These are phyloP conservation scores for Margarornis squamiger DNA, from an alignment of 2,797 vertebrate genomes.

Conservation along the genomic window DNA sequence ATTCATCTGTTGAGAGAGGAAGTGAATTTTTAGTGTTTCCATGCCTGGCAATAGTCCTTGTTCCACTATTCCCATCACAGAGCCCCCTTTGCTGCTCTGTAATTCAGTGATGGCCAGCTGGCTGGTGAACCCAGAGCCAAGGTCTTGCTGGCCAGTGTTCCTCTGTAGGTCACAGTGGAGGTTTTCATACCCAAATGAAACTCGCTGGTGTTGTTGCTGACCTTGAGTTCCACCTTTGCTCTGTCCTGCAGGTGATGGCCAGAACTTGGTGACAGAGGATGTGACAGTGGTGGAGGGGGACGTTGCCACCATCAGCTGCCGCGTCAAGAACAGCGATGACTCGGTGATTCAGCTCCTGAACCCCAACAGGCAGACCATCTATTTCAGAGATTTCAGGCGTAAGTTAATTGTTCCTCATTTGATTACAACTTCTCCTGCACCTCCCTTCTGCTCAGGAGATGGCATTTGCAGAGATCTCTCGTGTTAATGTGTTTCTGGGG, in stretches of 20 bases:
- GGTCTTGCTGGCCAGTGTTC: accelerated
- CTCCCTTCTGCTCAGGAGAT: neutral
- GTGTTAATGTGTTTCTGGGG: conserved; percentile 4
- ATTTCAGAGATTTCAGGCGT: conserved; percentile 96
- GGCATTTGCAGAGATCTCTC: neutral
- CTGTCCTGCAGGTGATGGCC: conserved; percentile 82
- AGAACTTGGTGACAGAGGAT: conserved; percentile 92
- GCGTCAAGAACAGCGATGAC: conserved; percentile 95
- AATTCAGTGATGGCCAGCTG: neutral
- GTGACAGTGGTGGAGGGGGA: conserved; percentile 97
- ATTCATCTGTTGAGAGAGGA: neutral
- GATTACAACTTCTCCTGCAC: neutral
- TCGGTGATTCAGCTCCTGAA: conserved; percentile 99
- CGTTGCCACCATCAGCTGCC: conserved; percentile 95
- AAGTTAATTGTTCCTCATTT: conserved; percentile 67
- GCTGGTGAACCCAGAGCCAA: accelerated
- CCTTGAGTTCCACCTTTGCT: neutral
- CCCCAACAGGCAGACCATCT: conserved; percentile 98
- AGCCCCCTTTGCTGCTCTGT: neutral
- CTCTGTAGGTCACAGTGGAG: neutral
- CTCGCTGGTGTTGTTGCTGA: accelerated
- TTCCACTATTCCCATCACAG: neutral
- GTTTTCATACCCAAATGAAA: neutral
- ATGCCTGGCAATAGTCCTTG: accelerated
- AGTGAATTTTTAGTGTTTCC: neutral